Percentiles rank a stretch among this genome's conserved stretches.
Conservation (phyloP, 2,888 invertebrate genomes). For the Lordiphosa andalusiaca region DNA sequence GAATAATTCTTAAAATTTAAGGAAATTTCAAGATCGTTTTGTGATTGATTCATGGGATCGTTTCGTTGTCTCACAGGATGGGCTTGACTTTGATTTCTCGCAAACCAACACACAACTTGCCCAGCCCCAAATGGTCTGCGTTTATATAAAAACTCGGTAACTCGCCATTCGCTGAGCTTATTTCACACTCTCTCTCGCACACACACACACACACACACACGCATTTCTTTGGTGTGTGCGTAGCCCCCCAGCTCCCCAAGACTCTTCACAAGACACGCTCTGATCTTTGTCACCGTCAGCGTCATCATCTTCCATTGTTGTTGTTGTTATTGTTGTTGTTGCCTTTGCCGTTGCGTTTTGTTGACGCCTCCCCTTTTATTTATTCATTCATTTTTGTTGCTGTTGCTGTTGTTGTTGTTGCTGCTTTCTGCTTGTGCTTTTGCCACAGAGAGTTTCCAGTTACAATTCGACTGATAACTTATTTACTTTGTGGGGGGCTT, state of each 20-base stretch:
- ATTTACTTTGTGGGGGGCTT: slow-evolving; percentile 65
- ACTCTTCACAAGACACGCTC: slow-evolving; percentile 60
- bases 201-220: slow-evolving; percentile 8
- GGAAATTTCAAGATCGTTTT: too few species aligned
- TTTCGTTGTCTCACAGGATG: too few species aligned
- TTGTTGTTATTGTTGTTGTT: slow-evolving; percentile 16
- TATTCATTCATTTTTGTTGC: slow-evolving; percentile 53
- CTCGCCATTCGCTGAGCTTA: slow-evolving; percentile 58
- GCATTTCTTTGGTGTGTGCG: slow-evolving; percentile 8
- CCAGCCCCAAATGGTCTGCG: slow-evolving; percentile 32
- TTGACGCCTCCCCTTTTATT: slow-evolving; percentile 78
- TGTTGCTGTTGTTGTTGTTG: slow-evolving; percentile 37
- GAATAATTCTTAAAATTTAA: too few species aligned
- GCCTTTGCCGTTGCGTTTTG: slow-evolving; percentile 26
- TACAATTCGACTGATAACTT: slow-evolving; percentile 71
- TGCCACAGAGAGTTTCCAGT: slow-evolving; percentile 51
- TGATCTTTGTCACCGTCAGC: slow-evolving; percentile 53
- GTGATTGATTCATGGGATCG: too few species aligned
- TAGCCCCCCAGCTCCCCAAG: slow-evolving; percentile 23
- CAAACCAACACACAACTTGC: slow-evolving; percentile 6
- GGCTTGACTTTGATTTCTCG: neutral
- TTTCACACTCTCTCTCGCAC: slow-evolving; percentile 19
- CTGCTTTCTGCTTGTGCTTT: slow-evolving; percentile 11
- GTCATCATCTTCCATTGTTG: slow-evolving; percentile 16
- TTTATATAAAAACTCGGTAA: slow-evolving; percentile 42